Evolutionary conservation across 2,113 vertebrate species (phyloP), one percentile per base, ranked within the genome.

Genomic region (Aviceda subcristata): DNA sequence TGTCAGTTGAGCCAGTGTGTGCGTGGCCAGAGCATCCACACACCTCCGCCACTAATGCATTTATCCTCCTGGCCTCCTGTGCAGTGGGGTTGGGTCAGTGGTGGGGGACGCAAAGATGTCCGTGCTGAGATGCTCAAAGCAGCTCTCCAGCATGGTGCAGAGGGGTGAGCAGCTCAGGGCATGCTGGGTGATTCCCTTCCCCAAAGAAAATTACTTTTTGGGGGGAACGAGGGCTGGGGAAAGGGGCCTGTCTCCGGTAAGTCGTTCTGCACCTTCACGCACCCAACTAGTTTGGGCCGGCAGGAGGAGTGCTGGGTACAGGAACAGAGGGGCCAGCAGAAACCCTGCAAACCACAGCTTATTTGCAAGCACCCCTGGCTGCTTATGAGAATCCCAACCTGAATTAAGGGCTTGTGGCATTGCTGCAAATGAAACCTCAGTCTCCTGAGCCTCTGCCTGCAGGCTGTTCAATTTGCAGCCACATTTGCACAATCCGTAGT

Each of bases 391-490:
- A 67, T 36, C 38, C 24, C 64, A 72, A 24, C 53, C 86, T 36
- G 6, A 80, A 12, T 67, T 48, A 48, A 56, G 30, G 55, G 60
- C 27, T 75, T 60, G 74, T 95, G 39, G n/a, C 62, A 82, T 17
- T 39, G n/a, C 81, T 79, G 81, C 53, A 88, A 87, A 79, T 21
- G 53, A 36, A 45, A 46, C 24, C 41, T 69, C 20, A 3, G 20
- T 41, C 57, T 88, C 22, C 60, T 32, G 76, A 93, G 57, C n/a
- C 38, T 78, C 76, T 39, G 24, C 56, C 66, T 48, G 5, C 56
- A 78, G 86, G 60, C 53, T 92, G 39, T 64, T 92, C 75, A 64
- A 89, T 89, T 62, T 88, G 50, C 82, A 62, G 75, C 56, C 29
- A 0, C 4, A 1, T 82, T 91, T 79, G 62, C 36, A 57, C 74